phyloP scores from a whole-genome alignment of 2,113 vertebrate species.

The Forbesichthys agassizii region DNA sequence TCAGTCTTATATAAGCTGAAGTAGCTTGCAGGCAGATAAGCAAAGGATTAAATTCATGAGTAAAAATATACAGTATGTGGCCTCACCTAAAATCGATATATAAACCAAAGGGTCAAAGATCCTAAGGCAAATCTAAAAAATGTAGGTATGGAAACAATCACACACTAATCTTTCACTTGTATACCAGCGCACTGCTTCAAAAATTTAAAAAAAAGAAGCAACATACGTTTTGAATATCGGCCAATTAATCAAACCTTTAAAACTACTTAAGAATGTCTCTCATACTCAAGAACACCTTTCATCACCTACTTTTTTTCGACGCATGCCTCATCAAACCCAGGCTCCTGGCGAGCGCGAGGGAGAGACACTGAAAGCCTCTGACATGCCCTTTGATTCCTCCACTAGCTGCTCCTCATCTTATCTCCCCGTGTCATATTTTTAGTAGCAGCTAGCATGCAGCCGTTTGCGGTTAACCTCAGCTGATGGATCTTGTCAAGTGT shows the following conservation, averaged over 20 bases:
- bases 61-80: not conserved
- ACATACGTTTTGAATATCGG: slow-evolving; percentile 31
- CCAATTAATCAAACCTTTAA: slow-evolving; percentile 40
- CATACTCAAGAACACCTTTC: slow-evolving; percentile 27
- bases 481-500: slow-evolving; percentile 60
- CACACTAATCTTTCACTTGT: not conserved
- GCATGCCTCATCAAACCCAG: slow-evolving; percentile 26
- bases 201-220: not conserved
- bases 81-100: slow-evolving; percentile 23
- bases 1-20: not conserved
- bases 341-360: slow-evolving; percentile 7
- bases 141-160: slow-evolving; percentile 5
- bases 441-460: slow-evolving; percentile 54
- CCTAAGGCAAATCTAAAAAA: slow-evolving; percentile 12
- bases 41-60: slow-evolving; percentile 7
- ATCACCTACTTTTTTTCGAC: slow-evolving; percentile 21
- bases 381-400: slow-evolving; percentile 58
- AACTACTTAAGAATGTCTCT: slow-evolving; percentile 36
- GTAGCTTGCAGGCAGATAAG: not conserved
- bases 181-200: not conserved
- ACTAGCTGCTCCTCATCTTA: slow-evolving; percentile 50
- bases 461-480: slow-evolving; percentile 59
- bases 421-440: slow-evolving; percentile 45
- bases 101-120: slow-evolving; percentile 12
- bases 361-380: slow-evolving; percentile 34